phyloP scores from a whole-genome alignment of 2,888 invertebrate genomes.

The Callyntrura sp. region DNA sequence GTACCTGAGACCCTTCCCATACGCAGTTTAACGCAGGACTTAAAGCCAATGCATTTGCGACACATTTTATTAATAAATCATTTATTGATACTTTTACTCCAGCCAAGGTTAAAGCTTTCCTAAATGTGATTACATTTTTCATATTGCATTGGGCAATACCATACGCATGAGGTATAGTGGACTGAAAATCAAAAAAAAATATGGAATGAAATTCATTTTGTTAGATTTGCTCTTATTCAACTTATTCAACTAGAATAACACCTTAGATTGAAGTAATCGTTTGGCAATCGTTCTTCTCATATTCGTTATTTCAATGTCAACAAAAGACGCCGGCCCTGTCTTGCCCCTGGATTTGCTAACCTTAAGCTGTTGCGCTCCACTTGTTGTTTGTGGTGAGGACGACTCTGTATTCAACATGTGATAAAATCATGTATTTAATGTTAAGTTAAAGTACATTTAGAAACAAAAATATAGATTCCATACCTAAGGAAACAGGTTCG shows the following conservation, averaged over 20 bases:
- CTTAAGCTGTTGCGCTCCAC: conserved; percentile 88
- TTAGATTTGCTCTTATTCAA: too few species aligned
- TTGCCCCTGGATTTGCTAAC: conserved; percentile 86
- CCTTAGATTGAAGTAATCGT: conserved; percentile 94
- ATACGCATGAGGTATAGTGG: conserved; percentile 89
- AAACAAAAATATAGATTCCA: background rate
- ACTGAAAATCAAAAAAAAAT: conserved; percentile 95
- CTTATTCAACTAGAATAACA: too few species aligned
- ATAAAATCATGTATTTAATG: background rate
- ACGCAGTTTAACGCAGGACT: conserved; percentile 88
- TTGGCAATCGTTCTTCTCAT: conserved; percentile 96
- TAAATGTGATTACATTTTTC: conserved; percentile 86
- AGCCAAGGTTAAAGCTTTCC: conserved; percentile 88
- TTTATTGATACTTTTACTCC: conserved; percentile 97
- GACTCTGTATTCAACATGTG: conserved; percentile 10
- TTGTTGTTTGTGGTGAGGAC: conserved; percentile 70
- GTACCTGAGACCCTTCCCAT: too few species aligned
- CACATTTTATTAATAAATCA: conserved; percentile 98
- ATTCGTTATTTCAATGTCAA: conserved; percentile 93
- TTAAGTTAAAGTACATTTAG: too few species aligned
- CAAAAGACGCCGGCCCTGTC: conserved; percentile 85
- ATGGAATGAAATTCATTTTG: conserved; percentile 94
- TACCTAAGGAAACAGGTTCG: conserved; percentile 84
- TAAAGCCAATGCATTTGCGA: conserved; percentile 94
- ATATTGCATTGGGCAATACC: conserved; percentile 87